A percentile compares a stretch with the other conserved stretches of the same genome.
These are phyloP conservation scores for Steatornis caripensis DNA, from an alignment of 2,113 vertebrate species.

Conservation along the genomic window DNA sequence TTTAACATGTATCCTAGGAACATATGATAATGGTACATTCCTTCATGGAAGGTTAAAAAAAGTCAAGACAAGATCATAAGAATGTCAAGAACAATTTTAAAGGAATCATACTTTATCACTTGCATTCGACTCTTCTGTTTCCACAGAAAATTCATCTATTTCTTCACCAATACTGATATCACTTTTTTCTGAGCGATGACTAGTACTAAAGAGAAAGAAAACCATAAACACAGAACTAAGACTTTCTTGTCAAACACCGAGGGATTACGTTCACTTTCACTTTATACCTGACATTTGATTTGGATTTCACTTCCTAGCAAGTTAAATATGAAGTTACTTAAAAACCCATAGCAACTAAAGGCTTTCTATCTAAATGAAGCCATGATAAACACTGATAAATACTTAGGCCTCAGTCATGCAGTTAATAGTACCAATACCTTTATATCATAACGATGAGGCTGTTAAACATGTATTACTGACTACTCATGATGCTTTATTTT, in stretches of 20 bases:
- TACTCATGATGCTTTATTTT: neutral
- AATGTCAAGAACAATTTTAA: neutral
- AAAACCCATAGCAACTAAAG: neutral
- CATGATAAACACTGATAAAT: neutral
- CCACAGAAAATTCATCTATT: conserved; percentile 88
- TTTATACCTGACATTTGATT: neutral
- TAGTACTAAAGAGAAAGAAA: conserved; percentile 62
- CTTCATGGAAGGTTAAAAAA: neutral
- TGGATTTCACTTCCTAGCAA: neutral
- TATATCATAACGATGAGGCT: neutral
- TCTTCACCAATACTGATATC: conserved; percentile 91
- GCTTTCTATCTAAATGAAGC: neutral
- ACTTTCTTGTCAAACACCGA: neutral
- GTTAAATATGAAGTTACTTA: neutral
- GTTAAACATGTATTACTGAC: neutral
- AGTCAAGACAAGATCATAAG: neutral
- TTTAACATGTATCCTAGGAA: neutral
- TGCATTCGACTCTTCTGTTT: conserved; percentile 75
- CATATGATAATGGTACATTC: neutral
- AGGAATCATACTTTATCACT: conserved; percentile 81
- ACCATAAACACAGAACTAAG: neutral
- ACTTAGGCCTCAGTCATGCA: neutral
- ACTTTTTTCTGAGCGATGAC: conserved; percentile 88
- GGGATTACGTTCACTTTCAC: neutral
- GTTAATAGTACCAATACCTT: neutral